Base-by-base conservation (phyloP, 2,113 vertebrate species). In the Stigmatopora argus region DNA sequence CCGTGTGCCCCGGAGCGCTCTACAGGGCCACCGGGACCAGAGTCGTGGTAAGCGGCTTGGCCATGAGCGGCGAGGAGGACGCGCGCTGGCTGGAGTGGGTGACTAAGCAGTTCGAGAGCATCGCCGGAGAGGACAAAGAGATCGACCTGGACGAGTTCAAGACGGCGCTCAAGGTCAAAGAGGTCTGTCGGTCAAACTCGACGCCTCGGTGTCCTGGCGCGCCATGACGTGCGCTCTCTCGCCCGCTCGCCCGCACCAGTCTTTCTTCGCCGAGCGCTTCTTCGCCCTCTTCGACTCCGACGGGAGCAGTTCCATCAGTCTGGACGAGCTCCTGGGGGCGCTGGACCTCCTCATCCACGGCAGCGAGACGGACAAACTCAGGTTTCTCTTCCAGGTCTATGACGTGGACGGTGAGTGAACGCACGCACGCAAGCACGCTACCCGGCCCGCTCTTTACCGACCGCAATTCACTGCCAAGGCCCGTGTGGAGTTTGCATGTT, bases 251-350 rank as follows among this genome's bases (percentile, higher is more conserved):
- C 35, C 8, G 14, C 26, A 7, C 1, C 82, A 96, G 94, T 90
- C 94, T 0, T 98, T 96, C 89, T 97, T 97, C 0, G 94, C 94
- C 0, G 92, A 97, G 88, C 78, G 94, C 0, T 95, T 97, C 87
- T 97, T 97, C 0, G 58, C 89, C 0, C 89, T 96, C 12, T 94
- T 96, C 1, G 94, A 98, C 70, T 85, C 89, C 0, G 94, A 95
- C 0, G 89, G 91, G 64, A 96, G 93, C 0, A 85, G 92, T 63
- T 92, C 91, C 81, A 92, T 97, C 68, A 94, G 90, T 21, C 75
- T 93, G 78, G 92, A 93, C 35, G 93, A 97, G 85, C 90, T 96
- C 56, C 86, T 92, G 65, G 65, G 86, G 46, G 92, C 92, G 45
- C 84, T 96, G 67, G 80, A 88, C 73, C 90, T 92, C 26, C 92